Evolutionary conservation across 2,113 vertebrate genomes (phyloP).

Genomic region (Rhadina sibilatrix): DNA sequence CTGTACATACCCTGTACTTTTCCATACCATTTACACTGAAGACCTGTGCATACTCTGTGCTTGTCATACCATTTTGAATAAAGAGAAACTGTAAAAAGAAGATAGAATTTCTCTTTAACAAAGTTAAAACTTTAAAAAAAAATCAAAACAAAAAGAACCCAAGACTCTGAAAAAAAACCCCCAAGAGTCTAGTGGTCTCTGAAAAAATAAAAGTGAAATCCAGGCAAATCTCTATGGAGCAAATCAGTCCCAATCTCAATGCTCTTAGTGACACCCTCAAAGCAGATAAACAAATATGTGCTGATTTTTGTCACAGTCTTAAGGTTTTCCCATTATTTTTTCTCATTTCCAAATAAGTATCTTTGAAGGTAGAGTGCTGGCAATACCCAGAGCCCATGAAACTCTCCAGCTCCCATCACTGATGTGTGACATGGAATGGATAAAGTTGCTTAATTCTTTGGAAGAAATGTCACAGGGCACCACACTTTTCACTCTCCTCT

Average conservation of each 20-base stretch:
- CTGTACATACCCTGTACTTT: accelerated
- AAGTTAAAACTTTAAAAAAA: neutral
- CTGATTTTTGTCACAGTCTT: neutral
- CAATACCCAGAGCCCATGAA: neutral
- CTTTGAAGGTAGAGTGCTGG: neutral
- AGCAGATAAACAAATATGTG: accelerated
- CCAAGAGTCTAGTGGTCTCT: neutral
- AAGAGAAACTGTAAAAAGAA: neutral
- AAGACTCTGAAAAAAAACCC: neutral
- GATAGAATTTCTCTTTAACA: neutral
- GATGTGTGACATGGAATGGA: neutral
- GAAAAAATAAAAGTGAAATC: neutral
- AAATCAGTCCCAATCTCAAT: neutral
- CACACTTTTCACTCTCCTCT: neutral
- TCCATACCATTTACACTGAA: neutral
- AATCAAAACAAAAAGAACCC: too few species aligned
- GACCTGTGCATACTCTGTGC: too few species aligned
- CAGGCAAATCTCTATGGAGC: neutral
- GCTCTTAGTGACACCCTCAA: neutral
- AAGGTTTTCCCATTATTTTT: neutral
- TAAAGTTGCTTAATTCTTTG: neutral
- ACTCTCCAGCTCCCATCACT: accelerated
- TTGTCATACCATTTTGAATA: neutral
- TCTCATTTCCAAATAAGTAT: neutral
- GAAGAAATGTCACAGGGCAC: neutral